Base-by-base conservation (phyloP, 2,797 vertebrate genomes). In the Propithecus deckenii region DNA sequence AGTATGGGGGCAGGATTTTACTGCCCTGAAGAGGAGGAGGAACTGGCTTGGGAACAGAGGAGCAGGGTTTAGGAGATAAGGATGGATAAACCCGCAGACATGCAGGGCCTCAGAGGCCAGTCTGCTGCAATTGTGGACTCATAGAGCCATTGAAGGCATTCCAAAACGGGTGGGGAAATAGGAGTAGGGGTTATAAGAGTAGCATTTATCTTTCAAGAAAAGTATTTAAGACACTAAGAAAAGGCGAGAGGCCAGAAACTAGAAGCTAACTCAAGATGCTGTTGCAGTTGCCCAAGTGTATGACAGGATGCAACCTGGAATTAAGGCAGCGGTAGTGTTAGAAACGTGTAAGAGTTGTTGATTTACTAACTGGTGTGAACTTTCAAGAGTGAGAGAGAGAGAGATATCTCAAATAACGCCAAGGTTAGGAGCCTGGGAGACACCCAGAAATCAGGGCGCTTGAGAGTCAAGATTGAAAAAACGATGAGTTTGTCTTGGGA, bases 341-440 rank as follows among this genome's bases (percentile, higher is more conserved):
- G 41, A 81, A 25, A 59, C 22, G 12, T 32, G 0, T 0, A 0
- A 2, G 32, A 83, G 3, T 7, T 63, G 80, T 78, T 79, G 59
- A 79, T 41, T 94, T 94, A 89, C 76, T 91, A 89, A 46, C 17
- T 46, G 71, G 11, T 67, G 5, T 74, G 74, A 91, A 94, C 75
- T 89, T 94, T 72, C 61, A 86, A 79, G 91, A 88, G n/a, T 25
- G 55, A 50, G 32, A 50, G 11, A 76, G 11, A 76, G 55, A 52
- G 32, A 50, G 9, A 76, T 78, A 81, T 81, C 67, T 86, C 63
- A 91, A 89, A 48, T 67, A 74, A 85, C 7, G 79, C 88, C 46
- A 30, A 48, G 86, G 48, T 43, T 71, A 94, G 30, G 28, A 65
- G 83, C 18, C 65, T 88, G 41, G 61, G 67, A 75, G 84, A 79